Evolutionary conservation across 2,113 vertebrate species (phyloP), one percentile per base, ranked within the genome.

Genomic region (Eurypyga helias): DNA sequence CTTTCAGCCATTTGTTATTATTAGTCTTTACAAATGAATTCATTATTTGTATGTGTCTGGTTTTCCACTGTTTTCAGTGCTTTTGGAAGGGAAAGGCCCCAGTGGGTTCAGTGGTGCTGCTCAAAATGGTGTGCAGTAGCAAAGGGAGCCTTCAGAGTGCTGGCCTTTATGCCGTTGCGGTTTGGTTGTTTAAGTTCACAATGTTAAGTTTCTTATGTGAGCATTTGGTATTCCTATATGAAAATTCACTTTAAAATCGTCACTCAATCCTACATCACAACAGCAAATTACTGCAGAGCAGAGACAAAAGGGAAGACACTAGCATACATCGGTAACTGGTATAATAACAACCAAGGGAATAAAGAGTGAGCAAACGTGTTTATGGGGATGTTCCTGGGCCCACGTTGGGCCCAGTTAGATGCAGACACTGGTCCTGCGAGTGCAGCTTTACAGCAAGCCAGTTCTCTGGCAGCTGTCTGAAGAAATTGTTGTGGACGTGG

Each of bases 341-440:
- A 36, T 46, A 46, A 36, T 4, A 58, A 29, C 55, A 48, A 33
- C 29, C 0, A 0, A 45, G 12, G 54, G 19, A 11, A 20, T 28
- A 33, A 69, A n/a, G 10, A 64, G 28, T 16, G 48, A 87, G 31
- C 38, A 79, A 72, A 51, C 19, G 13, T 75, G 13, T 72, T 77
- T 26, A 13, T 48, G 41, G 17, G 26, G 19, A 69, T 10, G 18
- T 43, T 67, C 25, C 46, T 61, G 60, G 26, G 7, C 6, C 14
- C 1, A 0, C 1, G 1, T 23, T 48, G 45, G 45, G 45, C 45
- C 45, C 4, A 6, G 33, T 13, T 34, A 1, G 5, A 43, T 13
- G 10, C 13, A 20, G 9, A 24, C 7, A 4, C 41, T 48, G 23
- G 16, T 64, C 29, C 23, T 64, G 48, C 54, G 51, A 38, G 28